Evolutionary conservation across 64 coral and sea anemone species (phyloP).

Genomic region (Montipora foliosa): DNA sequence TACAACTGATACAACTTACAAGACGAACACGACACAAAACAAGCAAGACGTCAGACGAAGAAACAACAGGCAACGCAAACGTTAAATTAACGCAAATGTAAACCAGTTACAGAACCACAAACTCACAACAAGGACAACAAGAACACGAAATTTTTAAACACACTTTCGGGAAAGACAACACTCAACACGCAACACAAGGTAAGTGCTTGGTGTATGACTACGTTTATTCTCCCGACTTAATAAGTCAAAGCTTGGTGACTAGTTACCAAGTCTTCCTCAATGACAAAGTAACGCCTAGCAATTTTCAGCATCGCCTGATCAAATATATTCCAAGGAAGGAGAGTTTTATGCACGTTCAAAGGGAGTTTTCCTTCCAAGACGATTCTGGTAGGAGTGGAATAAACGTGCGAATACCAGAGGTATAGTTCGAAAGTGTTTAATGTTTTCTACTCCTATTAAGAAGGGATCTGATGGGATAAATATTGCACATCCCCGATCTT

Average conservation of each 20-base stretch:
- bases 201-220: no score
- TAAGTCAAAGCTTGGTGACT: not conserved
- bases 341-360: constrained; percentile 47
- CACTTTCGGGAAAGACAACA: no score
- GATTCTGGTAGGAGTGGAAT: not conserved
- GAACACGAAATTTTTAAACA: not conserved
- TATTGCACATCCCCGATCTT: not conserved
- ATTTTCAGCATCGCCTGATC: not conserved
- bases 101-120: not conserved
- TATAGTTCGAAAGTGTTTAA: not conserved
- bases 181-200: no score
- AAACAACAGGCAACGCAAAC: not conserved
- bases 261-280: not conserved
- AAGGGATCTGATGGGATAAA: no score
- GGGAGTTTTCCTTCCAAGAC: constrained; percentile 40
- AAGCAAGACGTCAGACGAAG: not conserved
- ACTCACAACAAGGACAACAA: not conserved
- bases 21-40: not conserved
- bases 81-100: no score
- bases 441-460: not conserved
- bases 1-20: not conserved
- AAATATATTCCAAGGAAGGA: not conserved
- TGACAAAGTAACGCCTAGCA: constrained; percentile 16
- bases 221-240: no score
- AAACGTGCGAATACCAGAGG: constrained; percentile 65